Evolutionary conservation across 2,113 vertebrate genomes (phyloP).

Genomic region (Heptranchias perlo): DNA sequence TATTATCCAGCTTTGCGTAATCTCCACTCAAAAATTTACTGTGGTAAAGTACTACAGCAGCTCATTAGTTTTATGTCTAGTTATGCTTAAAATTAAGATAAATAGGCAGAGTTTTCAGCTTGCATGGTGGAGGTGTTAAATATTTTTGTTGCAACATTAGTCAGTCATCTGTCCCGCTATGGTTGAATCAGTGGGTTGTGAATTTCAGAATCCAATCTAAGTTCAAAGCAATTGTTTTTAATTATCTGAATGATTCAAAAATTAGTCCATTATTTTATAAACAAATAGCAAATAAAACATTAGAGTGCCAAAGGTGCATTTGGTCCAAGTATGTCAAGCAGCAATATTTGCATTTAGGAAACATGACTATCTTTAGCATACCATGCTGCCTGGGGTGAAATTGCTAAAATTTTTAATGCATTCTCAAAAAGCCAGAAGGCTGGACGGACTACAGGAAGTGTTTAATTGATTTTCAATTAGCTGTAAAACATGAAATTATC

Average conservation of each 20-base stretch:
- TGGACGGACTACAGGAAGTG: neutral
- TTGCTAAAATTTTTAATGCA: neutral
- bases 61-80: neutral
- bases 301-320: neutral
- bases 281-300: neutral
- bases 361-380: neutral
- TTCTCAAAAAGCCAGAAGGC: neutral
- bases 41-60: neutral
- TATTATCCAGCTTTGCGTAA: neutral
- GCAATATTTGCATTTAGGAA: neutral
- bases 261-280: neutral
- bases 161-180: neutral
- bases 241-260: neutral
- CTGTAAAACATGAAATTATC: neutral
- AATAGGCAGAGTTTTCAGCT: neutral
- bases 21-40: neutral
- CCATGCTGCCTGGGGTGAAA: neutral
- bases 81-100: neutral
- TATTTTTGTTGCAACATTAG: neutral
- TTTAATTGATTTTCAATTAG: neutral
- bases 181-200: neutral
- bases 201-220: neutral
- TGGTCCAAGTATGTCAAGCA: neutral
- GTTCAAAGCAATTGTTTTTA: neutral
- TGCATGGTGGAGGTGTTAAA: neutral